phyloP scores from a whole-genome alignment of 2,888 invertebrate genomes.

The Xanthia togata region DNA sequence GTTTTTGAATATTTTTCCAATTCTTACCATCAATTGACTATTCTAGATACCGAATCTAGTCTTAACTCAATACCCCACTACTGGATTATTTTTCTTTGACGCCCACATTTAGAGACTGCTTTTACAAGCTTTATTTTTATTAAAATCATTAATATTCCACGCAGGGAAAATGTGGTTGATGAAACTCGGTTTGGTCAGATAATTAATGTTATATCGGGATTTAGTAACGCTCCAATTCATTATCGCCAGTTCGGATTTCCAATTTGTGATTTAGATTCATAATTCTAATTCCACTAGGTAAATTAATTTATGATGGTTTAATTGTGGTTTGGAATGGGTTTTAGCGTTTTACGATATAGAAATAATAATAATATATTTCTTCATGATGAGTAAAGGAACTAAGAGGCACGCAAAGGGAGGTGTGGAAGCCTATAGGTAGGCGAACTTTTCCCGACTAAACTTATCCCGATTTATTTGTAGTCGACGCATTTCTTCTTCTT shows the following conservation, averaged over 20 bases:
- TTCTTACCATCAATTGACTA: too few relatives aligned
- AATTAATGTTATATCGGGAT: slow-evolving; percentile 45
- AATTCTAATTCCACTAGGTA: slow-evolving; percentile 25
- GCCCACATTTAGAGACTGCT: background rate
- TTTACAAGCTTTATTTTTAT: background rate
- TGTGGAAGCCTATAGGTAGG: background rate
- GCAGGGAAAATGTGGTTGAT: slow-evolving; percentile 31
- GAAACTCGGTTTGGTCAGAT: slow-evolving; percentile 41
- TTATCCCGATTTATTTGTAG: too few relatives aligned
- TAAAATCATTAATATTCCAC: slow-evolving; percentile 12
- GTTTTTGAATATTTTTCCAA: too few relatives aligned
- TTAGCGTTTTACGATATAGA: background rate
- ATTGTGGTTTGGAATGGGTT: background rate
- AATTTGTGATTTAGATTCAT: slow-evolving; percentile 48
- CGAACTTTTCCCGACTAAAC: background rate
- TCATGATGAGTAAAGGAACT: background rate
- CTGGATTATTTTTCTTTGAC: too few relatives aligned
- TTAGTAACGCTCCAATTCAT: slow-evolving; percentile 40
- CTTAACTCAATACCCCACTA: too few relatives aligned
- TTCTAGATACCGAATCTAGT: too few relatives aligned
- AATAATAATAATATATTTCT: background rate
- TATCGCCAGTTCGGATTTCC: slow-evolving; percentile 23
- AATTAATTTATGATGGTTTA: slow-evolving; percentile 30
- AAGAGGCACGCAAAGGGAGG: background rate
- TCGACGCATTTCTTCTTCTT: background rate